Base-by-base conservation (phyloP, 1,140 invertebrate species). In the Anoplophora glabripennis region DNA sequence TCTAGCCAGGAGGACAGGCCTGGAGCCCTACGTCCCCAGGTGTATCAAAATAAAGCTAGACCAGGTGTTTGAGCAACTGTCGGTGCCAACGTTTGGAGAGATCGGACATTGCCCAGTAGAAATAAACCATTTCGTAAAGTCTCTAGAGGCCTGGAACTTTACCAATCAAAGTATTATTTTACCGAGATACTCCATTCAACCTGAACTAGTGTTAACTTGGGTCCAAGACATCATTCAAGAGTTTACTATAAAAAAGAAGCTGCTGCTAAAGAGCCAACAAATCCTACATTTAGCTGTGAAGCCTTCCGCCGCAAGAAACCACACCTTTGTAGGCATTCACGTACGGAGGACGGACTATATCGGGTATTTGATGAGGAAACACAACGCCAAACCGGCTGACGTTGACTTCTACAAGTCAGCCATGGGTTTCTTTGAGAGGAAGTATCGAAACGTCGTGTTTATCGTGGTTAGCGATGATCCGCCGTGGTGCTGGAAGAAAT, bases 391-490 rank as follows among this genome's bases (percentile, higher is more conserved):
- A 9, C 77, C 83, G 9, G 84, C 82, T 0, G 78, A 80, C 38
- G 57, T 75, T n/a, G 70, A 67, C 5, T 86, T 82, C 69, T 85
- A 84, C 68, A 64, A 72, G 1, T 64, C 73, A 12, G 84, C 83
- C 5, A 84, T 86, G 79, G 66, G 78, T 54, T 80, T 84, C 59
- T 86, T 81, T 61, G 69, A 75, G 40, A 61, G 57, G 15, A 83
- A 82, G 66, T 85, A 80, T 62, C 33, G 47, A 9, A 76, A 78
- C 44, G 76, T 79, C 1, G 61, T 84, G 8, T 86, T 86, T 67
- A 65, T 85, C 17, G 77, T 85, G 3, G 78, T 84, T 35, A 86
- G 83, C 67, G 85, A 86, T 66, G 85, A 85, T 64, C 81, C 83
- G 37, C 63, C 57, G 3, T 86, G 84, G 84, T 86, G 84, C 69